phyloP scores from a whole-genome alignment of 2,797 vertebrate species.

The Chaenodraco wilsoni region DNA sequence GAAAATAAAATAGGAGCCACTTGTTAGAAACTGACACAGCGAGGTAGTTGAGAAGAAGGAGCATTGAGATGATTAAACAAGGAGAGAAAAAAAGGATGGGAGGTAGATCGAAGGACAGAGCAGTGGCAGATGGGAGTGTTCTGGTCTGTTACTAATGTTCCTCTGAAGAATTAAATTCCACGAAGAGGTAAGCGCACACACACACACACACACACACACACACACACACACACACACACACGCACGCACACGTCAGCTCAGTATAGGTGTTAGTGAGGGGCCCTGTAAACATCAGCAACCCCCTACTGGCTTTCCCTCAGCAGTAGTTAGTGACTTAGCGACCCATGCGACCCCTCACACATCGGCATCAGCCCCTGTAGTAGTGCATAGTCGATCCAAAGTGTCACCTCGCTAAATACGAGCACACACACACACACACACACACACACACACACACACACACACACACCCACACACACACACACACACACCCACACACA shows the following conservation, averaged over 20 bases:
- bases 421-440: conserved; percentile 12
- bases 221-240: background rate
- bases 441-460: background rate
- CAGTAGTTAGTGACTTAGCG: conserved; percentile 74
- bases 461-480: conserved; percentile 8
- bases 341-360: conserved; percentile 61
- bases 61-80: conserved; percentile 53
- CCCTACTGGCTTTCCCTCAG: conserved; percentile 47
- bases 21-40: conserved; percentile 34
- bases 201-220: background rate
- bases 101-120: conserved; percentile 60
- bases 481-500: too few species aligned
- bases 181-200: conserved; percentile 43
- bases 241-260: conserved; percentile 27
- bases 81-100: conserved; percentile 44
- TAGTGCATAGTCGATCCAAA: conserved; percentile 62
- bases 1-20: conserved; percentile 15
- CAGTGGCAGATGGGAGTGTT: conserved; percentile 74
- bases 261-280: conserved; percentile 51
- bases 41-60: conserved; percentile 23
- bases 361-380: conserved; percentile 44
- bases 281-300: conserved; percentile 67
- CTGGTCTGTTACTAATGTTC: conserved; percentile 77
- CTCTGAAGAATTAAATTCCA: conserved; percentile 74
- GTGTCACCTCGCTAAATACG: conserved; percentile 74